These are phyloP conservation scores for Micromesistius poutassou DNA, from an alignment of 2,797 vertebrate genomes.

Conservation along the genomic window DNA sequence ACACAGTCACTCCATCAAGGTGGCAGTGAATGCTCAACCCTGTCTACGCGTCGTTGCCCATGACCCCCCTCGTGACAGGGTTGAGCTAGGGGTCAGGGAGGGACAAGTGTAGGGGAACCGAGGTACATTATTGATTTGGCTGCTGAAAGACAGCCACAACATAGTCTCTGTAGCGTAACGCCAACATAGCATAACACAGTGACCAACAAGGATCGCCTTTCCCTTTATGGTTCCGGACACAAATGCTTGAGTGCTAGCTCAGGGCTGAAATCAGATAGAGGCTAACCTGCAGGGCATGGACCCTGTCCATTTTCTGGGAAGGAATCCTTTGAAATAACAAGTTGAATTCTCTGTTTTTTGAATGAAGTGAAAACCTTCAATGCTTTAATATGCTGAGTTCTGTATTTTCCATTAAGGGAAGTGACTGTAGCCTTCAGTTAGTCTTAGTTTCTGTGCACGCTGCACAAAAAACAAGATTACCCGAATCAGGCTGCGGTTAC, in stretches of 20 bases:
- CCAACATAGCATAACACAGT: slow-evolving; percentile 39
- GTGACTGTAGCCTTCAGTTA: background rate
- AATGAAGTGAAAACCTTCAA: background rate
- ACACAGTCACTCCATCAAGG: background rate
- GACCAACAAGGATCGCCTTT: slow-evolving; percentile 47
- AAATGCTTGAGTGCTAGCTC: background rate
- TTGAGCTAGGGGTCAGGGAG: slow-evolving; percentile 51
- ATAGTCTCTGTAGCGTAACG: slow-evolving; percentile 35
- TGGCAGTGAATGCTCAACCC: background rate
- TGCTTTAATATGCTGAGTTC: background rate
- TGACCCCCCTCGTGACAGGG: slow-evolving; percentile 48
- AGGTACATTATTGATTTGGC: slow-evolving; percentile 69
- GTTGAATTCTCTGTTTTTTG: no score
- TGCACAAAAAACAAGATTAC: slow-evolving; percentile 8
- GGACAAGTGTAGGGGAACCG: slow-evolving; percentile 36
- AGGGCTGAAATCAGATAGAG: background rate
- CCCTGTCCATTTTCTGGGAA: background rate
- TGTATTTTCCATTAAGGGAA: background rate
- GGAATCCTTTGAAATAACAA: background rate
- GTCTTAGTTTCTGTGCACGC: background rate
- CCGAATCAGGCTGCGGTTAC: slow-evolving; percentile 33
- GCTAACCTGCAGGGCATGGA: background rate
- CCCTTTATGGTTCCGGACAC: slow-evolving; percentile 21
- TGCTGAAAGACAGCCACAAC: slow-evolving; percentile 37
- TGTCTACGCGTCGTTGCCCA: slow-evolving; percentile 44